Conservation (phyloP, 2,113 vertebrate species). For the Promerops cafer region DNA sequence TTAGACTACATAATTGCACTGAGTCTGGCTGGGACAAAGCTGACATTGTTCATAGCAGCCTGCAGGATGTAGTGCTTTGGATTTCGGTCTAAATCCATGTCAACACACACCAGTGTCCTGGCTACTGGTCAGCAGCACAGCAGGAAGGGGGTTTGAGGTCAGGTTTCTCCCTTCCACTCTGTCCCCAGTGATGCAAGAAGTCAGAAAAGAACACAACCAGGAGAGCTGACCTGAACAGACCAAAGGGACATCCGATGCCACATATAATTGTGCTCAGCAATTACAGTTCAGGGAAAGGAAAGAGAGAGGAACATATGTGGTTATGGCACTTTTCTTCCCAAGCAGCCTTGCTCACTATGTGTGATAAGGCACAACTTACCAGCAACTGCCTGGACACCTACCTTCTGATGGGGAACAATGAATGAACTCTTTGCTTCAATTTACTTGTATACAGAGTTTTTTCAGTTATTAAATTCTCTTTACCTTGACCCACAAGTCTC, state of each 20-base stretch:
- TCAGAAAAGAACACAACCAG: not conserved
- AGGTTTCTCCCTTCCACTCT: not conserved
- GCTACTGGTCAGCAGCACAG: not conserved
- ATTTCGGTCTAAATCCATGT: not conserved
- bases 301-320: accelerated
- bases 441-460: not conserved
- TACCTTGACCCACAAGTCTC: not conserved
- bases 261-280: not conserved
- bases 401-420: not conserved
- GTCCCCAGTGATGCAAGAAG: not conserved
- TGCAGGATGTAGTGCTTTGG: not conserved
- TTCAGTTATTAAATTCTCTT: not conserved
- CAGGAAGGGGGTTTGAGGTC: not conserved
- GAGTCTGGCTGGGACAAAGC: not conserved
- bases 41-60: not conserved
- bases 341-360: accelerated
- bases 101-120: not conserved
- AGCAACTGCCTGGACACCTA: not conserved
- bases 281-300: not conserved
- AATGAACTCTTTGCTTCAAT: not conserved
- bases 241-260: not conserved
- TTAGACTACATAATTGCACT: not conserved
- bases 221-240: not conserved
- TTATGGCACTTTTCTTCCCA: not conserved
- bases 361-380: not conserved